Base-by-base conservation (phyloP, 1,140 invertebrate species). In the Drosophila ananassae region DNA sequence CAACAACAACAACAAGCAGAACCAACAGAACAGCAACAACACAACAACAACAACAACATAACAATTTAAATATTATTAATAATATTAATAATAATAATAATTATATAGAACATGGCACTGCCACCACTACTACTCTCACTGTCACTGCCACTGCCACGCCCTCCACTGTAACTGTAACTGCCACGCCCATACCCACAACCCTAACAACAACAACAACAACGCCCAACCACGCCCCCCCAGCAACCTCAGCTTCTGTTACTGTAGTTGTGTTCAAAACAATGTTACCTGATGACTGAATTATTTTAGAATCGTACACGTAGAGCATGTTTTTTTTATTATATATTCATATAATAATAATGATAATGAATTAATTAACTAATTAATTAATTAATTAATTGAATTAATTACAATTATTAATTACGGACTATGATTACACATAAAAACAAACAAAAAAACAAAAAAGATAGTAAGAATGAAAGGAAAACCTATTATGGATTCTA, bases 231-330 rank as follows among this genome's bases (percentile, higher is more conserved):
- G n/a, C 67, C 66, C 73, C 71, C 68, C 80, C 80, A 63, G 68
- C 76, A 62, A 71, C 90, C 75, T 77, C 91, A 80, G 87, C 91
- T 79, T 87, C 89, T 87, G 91, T 92, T 90, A 92, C 91, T 90
- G 91, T 92, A 91, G 91, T 92, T 91, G 91, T 92, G 79, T 92
- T 92, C 83, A 91, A 92, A 92, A 92, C 91, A 92, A 90, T 92
- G 91, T 92, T 92, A 92, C 91, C 91, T 92, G 91, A 92, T 87
- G 91, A 92, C 90, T 92, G 91, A 92, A 91, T 91, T 91, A 91
- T 80, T 90, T 90, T 90, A 90, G 79, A 89, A 79, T 83, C 55
- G 69, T 79, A 89, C 68, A 87, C 81, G 63, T 89, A 87, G 80
- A 69, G 75, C 79, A 83, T 87, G 83, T 84, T 84, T 84, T 79